Evolutionary conservation across 2,113 vertebrate species (phyloP).

Genomic region (Leucosticte australis): DNA sequence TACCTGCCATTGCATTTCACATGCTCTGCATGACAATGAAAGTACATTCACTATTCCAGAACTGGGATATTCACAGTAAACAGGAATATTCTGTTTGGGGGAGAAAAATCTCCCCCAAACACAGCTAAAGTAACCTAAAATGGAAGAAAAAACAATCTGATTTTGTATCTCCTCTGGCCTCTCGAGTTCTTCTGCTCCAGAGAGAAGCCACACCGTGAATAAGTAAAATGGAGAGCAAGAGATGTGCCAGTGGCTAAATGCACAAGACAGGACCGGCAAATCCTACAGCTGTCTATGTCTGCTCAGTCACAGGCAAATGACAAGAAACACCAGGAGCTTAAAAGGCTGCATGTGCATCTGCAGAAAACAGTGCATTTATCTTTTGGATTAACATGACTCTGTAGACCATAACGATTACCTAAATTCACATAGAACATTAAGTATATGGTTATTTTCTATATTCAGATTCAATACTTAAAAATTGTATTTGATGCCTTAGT

Average conservation of each 20-base stretch:
- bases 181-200: not conserved
- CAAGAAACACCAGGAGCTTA: not conserved
- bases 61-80: not conserved
- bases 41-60: not conserved
- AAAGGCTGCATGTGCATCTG: not conserved
- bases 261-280: not conserved
- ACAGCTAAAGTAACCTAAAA: not conserved
- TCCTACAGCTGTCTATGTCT: not conserved
- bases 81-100: not conserved
- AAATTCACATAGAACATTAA: not conserved
- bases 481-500: not conserved
- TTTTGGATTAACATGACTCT: not conserved
- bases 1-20: not conserved
- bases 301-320: not conserved
- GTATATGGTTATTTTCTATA: not conserved
- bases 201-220: not conserved
- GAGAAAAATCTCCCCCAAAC: not conserved
- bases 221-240: not conserved
- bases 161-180: not conserved
- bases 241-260: accelerated
- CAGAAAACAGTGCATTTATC: not conserved
- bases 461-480: not conserved
- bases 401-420: not conserved
- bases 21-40: not conserved
- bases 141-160: not conserved